A percentile compares a stretch with the other conserved stretches of the same genome.
phyloP scores from a whole-genome alignment of 2,113 vertebrate species.

The Macrotus californicus region DNA sequence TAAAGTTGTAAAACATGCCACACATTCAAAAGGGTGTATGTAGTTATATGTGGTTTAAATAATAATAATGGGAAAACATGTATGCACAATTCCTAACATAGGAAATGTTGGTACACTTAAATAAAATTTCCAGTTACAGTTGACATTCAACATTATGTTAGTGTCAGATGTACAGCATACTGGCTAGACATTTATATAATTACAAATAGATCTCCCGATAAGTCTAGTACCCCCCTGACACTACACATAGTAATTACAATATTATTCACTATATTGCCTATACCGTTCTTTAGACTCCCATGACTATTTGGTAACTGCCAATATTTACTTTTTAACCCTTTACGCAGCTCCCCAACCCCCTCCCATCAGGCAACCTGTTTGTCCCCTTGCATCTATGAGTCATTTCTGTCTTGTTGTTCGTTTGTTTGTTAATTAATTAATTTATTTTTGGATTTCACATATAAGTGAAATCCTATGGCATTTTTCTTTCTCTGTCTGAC shows the following conservation, averaged over 20 bases:
- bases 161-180: not conserved
- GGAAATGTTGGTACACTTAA: not conserved
- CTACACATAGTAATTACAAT: not conserved
- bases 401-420: not conserved
- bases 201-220: not conserved
- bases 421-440: not conserved
- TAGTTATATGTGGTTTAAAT: not conserved
- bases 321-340: not conserved
- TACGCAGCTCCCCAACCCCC: not conserved
- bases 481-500: not conserved
- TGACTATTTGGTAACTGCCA: not conserved
- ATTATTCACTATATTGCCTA: not conserved
- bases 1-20: not conserved
- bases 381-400: not conserved
- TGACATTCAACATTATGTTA: not conserved
- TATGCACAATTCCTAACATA: not conserved
- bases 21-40: not conserved
- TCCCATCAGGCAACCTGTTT: not conserved
- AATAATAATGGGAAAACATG: not conserved
- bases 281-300: not conserved
- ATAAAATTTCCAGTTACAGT: not conserved
- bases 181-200: not conserved
- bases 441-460: not conserved
- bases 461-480: not conserved
- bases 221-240: not conserved